These are phyloP conservation scores for Ophion slaviceki DNA, from an alignment of 2,888 invertebrate species.

Conservation along the genomic window DNA sequence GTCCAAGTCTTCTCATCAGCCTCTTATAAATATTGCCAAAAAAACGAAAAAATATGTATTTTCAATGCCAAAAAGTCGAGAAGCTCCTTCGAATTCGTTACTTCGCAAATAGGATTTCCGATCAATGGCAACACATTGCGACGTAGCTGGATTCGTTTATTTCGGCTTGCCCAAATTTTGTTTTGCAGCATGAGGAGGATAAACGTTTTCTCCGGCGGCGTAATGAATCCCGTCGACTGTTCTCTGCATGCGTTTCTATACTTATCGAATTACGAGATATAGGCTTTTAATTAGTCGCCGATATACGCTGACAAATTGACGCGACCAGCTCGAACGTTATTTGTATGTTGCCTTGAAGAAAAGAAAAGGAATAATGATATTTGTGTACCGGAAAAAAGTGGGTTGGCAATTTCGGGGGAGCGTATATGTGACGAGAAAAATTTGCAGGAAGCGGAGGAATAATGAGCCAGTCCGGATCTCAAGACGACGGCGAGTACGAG, in stretches of 20 bases:
- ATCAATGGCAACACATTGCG: slow-evolving; percentile 12
- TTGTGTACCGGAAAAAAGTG: background rate
- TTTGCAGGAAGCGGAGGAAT: slow-evolving; percentile 81
- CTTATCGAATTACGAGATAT: slow-evolving; percentile 34
- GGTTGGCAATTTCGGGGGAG: background rate
- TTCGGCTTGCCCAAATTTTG: slow-evolving; percentile 50
- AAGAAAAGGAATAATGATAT: background rate
- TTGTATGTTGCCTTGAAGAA: slow-evolving; percentile 45
- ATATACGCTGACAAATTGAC: slow-evolving; percentile 43
- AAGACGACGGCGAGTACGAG: slow-evolving; percentile 94
- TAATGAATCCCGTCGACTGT: slow-evolving; percentile 17
- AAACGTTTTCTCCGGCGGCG: slow-evolving; percentile 34
- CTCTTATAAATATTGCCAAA: background rate
- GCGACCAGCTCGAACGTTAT: slow-evolving; percentile 34
- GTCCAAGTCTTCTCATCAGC: no score
- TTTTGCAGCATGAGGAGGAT: slow-evolving; percentile 65
- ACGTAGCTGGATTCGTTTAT: slow-evolving; percentile 28
- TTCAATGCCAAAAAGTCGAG: slow-evolving; percentile 4
- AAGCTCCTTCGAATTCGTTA: slow-evolving; percentile 20
- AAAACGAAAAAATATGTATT: background rate
- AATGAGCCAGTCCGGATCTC: slow-evolving; percentile 83
- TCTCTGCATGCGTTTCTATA: slow-evolving; percentile 58
- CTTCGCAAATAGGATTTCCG: slow-evolving; percentile 42
- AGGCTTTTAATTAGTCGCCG: slow-evolving; percentile 60
- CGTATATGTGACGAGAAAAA: slow-evolving; percentile 9